Evolutionary conservation across 2,113 vertebrate genomes (phyloP).

Genomic region (Xiphorhynchus elegans): DNA sequence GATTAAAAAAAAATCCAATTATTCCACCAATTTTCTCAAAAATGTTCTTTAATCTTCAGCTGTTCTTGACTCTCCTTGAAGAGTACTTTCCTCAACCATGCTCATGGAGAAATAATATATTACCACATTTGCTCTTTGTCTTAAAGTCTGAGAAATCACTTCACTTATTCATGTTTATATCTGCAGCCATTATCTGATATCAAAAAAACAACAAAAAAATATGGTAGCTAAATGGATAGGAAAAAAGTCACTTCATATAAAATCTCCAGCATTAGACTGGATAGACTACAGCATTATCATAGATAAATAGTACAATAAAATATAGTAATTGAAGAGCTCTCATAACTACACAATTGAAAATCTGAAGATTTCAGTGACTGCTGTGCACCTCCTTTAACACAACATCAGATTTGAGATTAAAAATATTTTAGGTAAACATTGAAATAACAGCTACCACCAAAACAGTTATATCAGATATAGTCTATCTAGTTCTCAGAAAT

Average conservation of each 20-base stretch:
- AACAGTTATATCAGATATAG: background rate
- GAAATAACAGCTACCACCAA: background rate
- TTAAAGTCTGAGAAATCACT: background rate
- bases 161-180: background rate
- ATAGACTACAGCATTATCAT: background rate
- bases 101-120: background rate
- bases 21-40: background rate
- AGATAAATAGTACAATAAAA: background rate
- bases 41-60: background rate
- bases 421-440: background rate
- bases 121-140: background rate
- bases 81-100: background rate
- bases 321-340: background rate
- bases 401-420: background rate
- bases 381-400: background rate
- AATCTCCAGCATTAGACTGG: too few species aligned
- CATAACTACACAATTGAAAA: background rate
- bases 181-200: background rate
- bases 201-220: background rate
- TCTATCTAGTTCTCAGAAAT: background rate
- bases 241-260: background rate
- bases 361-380: background rate
- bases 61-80: background rate
- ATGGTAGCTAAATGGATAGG: background rate
- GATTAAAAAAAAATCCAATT: background rate